These are phyloP conservation scores for Brachypalpus laphriformis DNA, from an alignment of 2,888 invertebrate species.

Conservation along the genomic window DNA sequence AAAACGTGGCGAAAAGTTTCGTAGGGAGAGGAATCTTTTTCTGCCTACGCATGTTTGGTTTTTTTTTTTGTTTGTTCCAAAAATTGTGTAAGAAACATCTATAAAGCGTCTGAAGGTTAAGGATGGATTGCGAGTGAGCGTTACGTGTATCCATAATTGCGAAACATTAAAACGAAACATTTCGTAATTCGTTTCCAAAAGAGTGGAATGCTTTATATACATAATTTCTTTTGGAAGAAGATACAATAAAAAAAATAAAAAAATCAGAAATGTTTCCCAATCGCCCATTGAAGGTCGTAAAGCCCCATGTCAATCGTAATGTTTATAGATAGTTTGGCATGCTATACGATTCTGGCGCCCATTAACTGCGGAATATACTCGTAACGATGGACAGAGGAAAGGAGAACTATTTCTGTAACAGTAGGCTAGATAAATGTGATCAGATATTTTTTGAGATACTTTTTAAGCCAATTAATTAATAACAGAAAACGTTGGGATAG, in stretches of 20 bases:
- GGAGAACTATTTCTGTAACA: conserved; percentile 6
- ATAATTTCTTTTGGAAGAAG: background rate
- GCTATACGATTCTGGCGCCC: background rate
- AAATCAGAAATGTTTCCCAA: conserved; percentile 8
- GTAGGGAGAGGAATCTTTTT: background rate
- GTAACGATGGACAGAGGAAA: background rate
- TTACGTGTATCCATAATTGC: conserved; percentile 1
- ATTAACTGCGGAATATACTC: background rate
- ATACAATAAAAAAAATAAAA: background rate
- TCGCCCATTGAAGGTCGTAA: conserved; percentile 27
- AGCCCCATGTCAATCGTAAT: conserved; percentile 1
- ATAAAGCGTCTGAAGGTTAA: conserved; percentile 51
- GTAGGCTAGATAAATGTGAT: conserved; percentile 1
- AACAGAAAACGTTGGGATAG: background rate
- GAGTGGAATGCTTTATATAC: background rate
- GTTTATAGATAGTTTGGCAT: conserved; percentile 10
- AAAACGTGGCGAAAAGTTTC: conserved; percentile 7
- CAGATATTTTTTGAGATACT: background rate
- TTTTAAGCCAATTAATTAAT: conserved; percentile 22
- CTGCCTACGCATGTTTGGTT: conserved; percentile 13
- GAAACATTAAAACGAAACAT: conserved; percentile 7
- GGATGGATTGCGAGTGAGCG: conserved; percentile 12
- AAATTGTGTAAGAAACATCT: conserved; percentile 29
- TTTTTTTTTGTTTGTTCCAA: conserved; percentile 6
- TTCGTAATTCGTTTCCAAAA: conserved; percentile 38